A percentile compares a stretch with the other conserved stretches of the same genome.
These are phyloP conservation scores for Cyanistes caeruleus DNA, from an alignment of 2,113 vertebrate genomes.

Conservation along the genomic window DNA sequence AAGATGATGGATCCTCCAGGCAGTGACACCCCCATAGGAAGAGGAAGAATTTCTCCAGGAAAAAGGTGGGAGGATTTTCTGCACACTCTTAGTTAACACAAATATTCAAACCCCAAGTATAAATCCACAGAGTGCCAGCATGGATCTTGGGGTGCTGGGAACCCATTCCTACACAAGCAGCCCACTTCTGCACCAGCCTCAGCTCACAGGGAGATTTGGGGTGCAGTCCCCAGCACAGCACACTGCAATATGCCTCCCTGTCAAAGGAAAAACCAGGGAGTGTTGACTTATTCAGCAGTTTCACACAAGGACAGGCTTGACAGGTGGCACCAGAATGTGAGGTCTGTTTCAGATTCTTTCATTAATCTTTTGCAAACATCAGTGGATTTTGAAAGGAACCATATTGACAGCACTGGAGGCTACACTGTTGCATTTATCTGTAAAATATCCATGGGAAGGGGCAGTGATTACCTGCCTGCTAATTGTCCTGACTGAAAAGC, in stretches of 20 bases:
- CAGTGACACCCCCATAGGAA: background rate
- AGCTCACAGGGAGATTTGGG: background rate
- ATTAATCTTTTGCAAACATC: conserved; percentile 67
- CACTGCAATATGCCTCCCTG: conserved; percentile 50
- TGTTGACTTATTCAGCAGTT: conserved; percentile 66
- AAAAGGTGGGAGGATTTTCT: background rate
- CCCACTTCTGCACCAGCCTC: background rate
- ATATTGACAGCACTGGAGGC: conserved; percentile 29
- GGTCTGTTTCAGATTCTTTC: conserved; percentile 60
- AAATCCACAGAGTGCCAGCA: background rate
- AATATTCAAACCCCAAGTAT: background rate
- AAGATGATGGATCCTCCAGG: background rate
- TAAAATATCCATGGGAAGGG: background rate
- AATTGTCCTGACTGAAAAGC: background rate
- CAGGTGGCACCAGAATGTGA: conserved; percentile 66
- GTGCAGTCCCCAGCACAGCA: conserved; percentile 42
- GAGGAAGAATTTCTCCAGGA: background rate
- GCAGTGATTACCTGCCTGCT: background rate
- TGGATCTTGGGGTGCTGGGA: background rate
- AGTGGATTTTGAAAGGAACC: conserved; percentile 59
- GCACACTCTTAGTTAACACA: background rate
- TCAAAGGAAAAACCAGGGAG: conserved; percentile 37
- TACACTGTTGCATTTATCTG: background rate
- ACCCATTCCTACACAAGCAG: background rate
- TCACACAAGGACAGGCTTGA: conserved; percentile 65